Evolutionary conservation across 1,140 invertebrate genomes (phyloP).

Genomic region (Dreissena polymorpha): DNA sequence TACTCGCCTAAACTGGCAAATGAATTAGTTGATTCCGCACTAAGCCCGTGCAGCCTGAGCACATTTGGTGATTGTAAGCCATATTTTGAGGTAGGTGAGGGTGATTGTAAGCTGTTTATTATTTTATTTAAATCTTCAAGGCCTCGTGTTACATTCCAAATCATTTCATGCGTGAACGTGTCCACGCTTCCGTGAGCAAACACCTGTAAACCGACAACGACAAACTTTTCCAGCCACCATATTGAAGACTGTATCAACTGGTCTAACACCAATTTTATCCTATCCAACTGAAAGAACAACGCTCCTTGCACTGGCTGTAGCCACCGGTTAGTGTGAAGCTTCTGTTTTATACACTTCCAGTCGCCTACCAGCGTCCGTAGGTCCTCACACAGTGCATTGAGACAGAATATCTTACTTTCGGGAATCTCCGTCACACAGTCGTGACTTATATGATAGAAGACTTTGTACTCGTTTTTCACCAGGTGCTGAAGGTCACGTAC

Average conservation of each 20-base stretch:
- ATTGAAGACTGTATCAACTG: slow-evolving; percentile 69
- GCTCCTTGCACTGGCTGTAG: slow-evolving; percentile 67
- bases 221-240: slow-evolving; percentile 76
- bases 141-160: slow-evolving; percentile 77
- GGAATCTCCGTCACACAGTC: slow-evolving; percentile 66
- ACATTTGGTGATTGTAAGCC: slow-evolving; percentile 18
- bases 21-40: slow-evolving; percentile 52
- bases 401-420: slow-evolving; percentile 74
- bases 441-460: slow-evolving; percentile 72
- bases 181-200: slow-evolving; percentile 76
- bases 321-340: slow-evolving; percentile 73
- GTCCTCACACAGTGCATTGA: slow-evolving; percentile 77
- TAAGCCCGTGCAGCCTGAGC: neutral
- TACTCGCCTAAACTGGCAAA: slow-evolving; percentile 62
- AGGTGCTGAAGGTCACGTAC: slow-evolving; percentile 73
- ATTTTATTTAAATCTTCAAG: slow-evolving; percentile 78
- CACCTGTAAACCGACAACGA: slow-evolving; percentile 76
- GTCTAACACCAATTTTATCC: slow-evolving; percentile 64
- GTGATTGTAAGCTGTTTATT: slow-evolving; percentile 59
- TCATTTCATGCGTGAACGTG: slow-evolving; percentile 70
- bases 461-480: slow-evolving; percentile 71
- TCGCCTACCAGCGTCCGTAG: slow-evolving; percentile 75
- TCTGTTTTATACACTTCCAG: slow-evolving; percentile 78
- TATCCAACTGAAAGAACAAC: slow-evolving; percentile 70
- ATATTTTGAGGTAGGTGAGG: slow-evolving; percentile 28